A percentile compares a stretch with the other conserved stretches of the same genome.
Conservation (phyloP, 2,797 vertebrate species). For the Epinephelus awoara region DNA sequence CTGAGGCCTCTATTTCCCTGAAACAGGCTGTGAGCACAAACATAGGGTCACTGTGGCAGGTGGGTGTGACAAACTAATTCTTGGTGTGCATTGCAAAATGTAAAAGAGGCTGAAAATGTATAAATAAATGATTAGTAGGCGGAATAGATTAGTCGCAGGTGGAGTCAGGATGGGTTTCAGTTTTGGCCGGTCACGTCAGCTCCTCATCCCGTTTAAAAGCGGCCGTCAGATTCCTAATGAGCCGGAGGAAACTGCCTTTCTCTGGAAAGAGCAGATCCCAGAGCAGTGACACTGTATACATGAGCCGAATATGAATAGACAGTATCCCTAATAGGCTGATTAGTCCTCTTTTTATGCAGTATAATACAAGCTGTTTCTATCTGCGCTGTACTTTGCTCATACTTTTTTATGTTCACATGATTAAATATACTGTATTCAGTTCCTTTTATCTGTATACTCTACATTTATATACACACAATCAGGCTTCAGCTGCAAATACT, state of each 20-base stretch:
- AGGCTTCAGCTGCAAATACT: slow-evolving; percentile 34
- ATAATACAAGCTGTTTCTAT: slow-evolving; percentile 19
- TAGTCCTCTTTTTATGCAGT: slow-evolving; percentile 30
- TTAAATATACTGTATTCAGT: slow-evolving; percentile 30
- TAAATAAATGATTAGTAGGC: slow-evolving; percentile 27
- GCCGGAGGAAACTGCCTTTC: slow-evolving; percentile 31
- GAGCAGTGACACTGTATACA: slow-evolving; percentile 13
- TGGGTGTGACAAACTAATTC: slow-evolving; percentile 27
- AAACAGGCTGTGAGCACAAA: slow-evolving; percentile 1
- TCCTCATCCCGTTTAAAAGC: slow-evolving; percentile 46
- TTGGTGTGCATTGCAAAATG: neutral
- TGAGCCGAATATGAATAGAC: slow-evolving; percentile 46
- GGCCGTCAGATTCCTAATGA: slow-evolving; percentile 57
- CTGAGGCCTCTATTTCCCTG: neutral
- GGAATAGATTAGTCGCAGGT: slow-evolving; percentile 41
- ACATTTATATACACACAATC: slow-evolving; percentile 34
- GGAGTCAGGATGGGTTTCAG: slow-evolving; percentile 27
- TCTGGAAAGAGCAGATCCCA: slow-evolving; percentile 39
- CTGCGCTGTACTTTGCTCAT: slow-evolving; percentile 6
- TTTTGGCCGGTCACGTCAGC: slow-evolving; percentile 29
- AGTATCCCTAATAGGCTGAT: slow-evolving; percentile 42
- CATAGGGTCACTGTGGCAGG: neutral
- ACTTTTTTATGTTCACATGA: slow-evolving; percentile 21
- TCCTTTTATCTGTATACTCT: slow-evolving; percentile 3
- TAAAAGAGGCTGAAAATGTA: slow-evolving; percentile 17